Percentiles rank a stretch among this genome's conserved stretches.
These are phyloP conservation scores for Hydra vulgaris DNA, from an alignment of 30 jellyfish, hydroid and myxozoan species.

Conservation along the genomic window DNA sequence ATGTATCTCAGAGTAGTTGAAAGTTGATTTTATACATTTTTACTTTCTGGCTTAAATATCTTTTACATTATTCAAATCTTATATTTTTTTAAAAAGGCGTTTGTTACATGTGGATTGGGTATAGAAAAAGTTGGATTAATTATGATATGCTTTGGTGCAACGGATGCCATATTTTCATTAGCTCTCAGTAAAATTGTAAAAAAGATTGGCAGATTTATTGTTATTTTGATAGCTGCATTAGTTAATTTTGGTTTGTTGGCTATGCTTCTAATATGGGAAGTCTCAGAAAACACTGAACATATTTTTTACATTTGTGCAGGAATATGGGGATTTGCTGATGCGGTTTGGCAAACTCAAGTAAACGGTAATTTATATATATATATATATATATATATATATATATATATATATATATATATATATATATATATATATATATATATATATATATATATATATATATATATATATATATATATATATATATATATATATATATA, in stretches of 20 bases:
- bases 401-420: too few species aligned
- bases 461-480: too few species aligned
- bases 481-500: too few species aligned
- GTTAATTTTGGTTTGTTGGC: constrained; percentile 47
- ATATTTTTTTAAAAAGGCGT: constrained; percentile 42
- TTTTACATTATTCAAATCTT: too few species aligned
- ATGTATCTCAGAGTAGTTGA: too few species aligned
- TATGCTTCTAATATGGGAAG: constrained; percentile 48
- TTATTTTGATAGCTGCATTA: constrained; percentile 54
- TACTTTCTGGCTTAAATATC: too few species aligned
- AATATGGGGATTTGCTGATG: constrained; percentile 84
- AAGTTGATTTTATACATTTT: too few species aligned
- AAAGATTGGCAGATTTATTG: constrained; percentile 72
- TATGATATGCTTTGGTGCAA: constrained; percentile 86
- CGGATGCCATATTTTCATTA: constrained; percentile 78
- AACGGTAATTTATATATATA: too few species aligned
- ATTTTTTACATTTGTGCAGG: constrained; percentile 78
- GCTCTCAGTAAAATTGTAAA: constrained; percentile 67
- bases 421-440: too few species aligned
- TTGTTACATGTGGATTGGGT: constrained; percentile 72
- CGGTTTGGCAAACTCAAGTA: constrained; percentile 94
- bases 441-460: too few species aligned
- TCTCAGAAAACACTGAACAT: constrained; percentile 34
- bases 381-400: too few species aligned
- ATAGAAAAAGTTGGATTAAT: constrained; percentile 85